Evolutionary conservation across 1,140 invertebrate genomes (phyloP).

Genomic region (Daktulosphaira vitifoliae): DNA sequence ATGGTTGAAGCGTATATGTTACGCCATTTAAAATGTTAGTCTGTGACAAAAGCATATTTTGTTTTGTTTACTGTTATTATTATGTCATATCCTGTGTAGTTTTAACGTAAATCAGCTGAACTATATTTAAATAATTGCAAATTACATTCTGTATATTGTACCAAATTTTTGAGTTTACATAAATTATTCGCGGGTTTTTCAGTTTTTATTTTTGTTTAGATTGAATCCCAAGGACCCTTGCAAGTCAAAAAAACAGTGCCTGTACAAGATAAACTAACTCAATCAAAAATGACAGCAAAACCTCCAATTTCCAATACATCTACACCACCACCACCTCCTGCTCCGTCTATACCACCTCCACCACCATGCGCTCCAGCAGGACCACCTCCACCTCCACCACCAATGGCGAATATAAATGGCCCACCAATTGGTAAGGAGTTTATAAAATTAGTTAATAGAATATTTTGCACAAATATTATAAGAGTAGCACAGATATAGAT

Average conservation of each 20-base stretch:
- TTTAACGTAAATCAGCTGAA: no score
- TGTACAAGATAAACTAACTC: neutral
- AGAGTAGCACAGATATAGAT: neutral
- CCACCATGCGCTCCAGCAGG: conserved; percentile 41
- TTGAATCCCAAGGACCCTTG: conserved; percentile 10
- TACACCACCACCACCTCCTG: conserved; percentile 46
- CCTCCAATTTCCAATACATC: conserved; percentile 33
- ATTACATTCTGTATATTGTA: no score
- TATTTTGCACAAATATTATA: neutral
- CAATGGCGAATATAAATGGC: neutral
- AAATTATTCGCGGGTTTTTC: no score
- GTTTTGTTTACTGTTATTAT: no score
- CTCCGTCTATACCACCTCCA: conserved; percentile 60
- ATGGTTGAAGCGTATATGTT: no score
- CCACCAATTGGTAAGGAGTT: conserved; percentile 21
- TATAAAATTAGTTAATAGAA: no score
- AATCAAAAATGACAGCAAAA: neutral
- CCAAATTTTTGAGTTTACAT: no score
- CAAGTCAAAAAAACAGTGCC: neutral
- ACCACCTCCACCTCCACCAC: neutral
- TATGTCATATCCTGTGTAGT: no score
- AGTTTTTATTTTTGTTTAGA: neutral
- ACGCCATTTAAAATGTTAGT: no score
- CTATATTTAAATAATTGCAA: no score
- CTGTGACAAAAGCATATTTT: no score